Conservation (phyloP, 2,113 vertebrate genomes). For the Thunnus maccoyii region DNA sequence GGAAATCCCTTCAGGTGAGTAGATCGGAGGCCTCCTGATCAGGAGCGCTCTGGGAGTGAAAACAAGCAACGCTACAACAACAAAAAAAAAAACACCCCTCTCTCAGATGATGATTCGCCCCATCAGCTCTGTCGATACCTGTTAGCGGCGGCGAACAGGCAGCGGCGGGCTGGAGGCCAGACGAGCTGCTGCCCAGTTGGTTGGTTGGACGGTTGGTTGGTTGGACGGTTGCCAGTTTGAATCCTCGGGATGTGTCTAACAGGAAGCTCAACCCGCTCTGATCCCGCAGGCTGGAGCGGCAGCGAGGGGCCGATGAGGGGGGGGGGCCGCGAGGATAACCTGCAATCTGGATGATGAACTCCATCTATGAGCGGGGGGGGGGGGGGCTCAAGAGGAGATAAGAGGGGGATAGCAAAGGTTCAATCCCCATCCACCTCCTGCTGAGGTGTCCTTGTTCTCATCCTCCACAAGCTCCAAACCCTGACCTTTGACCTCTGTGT, state of each 20-base stretch:
- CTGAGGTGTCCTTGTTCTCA: conserved; percentile 51
- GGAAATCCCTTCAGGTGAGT: conserved; percentile 69
- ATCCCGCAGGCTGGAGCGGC: conserved; percentile 57
- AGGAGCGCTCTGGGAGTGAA: conserved; percentile 53
- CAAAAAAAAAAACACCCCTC: conserved; percentile 15
- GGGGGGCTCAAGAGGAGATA: conserved; percentile 59
- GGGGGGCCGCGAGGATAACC: conserved; percentile 60
- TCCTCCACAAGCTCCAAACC: not conserved
- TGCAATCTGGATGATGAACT: conserved; percentile 72
- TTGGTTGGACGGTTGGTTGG: conserved; percentile 53
- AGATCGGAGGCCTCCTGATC: conserved; percentile 48
- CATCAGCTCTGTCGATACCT: conserved; percentile 73
- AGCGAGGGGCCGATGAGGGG: conserved; percentile 28
- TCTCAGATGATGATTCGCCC: conserved; percentile 67
- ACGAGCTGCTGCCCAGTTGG: conserved; percentile 59
- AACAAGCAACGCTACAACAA: conserved; percentile 37
- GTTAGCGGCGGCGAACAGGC: conserved; percentile 62
- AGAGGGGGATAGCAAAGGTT: conserved; percentile 29
- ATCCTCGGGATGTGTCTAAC: conserved; percentile 63
- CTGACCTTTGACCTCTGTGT: conserved; percentile 28
- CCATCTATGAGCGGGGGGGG: conserved; percentile 31
- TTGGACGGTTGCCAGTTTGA: conserved; percentile 71
- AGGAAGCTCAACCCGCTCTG: conserved; percentile 56
- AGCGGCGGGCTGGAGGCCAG: conserved; percentile 60
- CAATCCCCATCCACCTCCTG: conserved; percentile 26